Conservation (phyloP, 2,797 vertebrate genomes). For the Setipinna tenuifilis region DNA sequence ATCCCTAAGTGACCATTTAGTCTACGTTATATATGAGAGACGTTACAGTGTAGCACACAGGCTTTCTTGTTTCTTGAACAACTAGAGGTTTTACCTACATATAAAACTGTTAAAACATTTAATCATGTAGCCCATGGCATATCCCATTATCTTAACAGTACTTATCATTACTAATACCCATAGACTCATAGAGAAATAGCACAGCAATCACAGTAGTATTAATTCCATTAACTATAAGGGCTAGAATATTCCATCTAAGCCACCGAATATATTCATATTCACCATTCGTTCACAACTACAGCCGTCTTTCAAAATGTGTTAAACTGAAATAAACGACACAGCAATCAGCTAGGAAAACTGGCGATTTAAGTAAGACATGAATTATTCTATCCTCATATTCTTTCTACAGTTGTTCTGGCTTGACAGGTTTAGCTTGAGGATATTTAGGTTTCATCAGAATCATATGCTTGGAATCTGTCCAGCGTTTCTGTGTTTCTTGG, state of each 20-base stretch:
- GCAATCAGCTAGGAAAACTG: neutral
- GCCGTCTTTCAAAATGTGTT: neutral
- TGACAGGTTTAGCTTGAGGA: neutral
- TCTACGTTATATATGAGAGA: neutral
- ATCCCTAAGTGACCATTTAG: constrained; percentile 20
- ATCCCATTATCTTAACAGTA: neutral
- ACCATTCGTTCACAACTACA: neutral
- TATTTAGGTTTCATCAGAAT: constrained; percentile 1
- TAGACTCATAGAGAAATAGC: neutral
- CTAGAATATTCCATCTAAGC: neutral
- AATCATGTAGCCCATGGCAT: neutral
- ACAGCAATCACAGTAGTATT: neutral
- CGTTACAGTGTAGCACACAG: neutral
- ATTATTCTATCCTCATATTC: neutral
- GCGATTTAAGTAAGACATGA: neutral
- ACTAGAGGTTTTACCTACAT: neutral
- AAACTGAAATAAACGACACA: neutral
- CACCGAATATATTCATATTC: neutral
- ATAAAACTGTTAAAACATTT: neutral
- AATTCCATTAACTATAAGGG: neutral
- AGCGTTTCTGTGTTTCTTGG: neutral
- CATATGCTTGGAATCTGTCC: neutral
- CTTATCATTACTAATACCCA: neutral
- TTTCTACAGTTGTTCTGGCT: neutral
- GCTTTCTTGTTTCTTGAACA: neutral